Percentiles rank a stretch among this genome's conserved stretches.
Conservation (phyloP, 2,113 vertebrate species). For the Perca flavescens region DNA sequence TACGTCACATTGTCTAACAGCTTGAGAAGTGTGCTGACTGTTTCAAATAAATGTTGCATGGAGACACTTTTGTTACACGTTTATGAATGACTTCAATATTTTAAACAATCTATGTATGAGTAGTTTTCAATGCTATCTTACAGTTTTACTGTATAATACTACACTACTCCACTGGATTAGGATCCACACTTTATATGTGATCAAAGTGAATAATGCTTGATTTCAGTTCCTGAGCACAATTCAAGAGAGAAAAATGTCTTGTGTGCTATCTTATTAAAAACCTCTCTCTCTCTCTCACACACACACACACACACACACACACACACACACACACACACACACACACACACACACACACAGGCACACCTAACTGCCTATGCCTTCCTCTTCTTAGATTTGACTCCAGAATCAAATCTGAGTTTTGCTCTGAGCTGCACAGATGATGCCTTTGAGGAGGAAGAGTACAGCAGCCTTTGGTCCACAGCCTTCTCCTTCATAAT, state of each 20-base stretch:
- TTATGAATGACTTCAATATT: too few species aligned
- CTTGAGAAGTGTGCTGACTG: constrained; percentile 16
- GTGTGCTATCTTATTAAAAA: background rate
- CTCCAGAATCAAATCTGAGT: background rate
- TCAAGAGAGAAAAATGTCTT: background rate
- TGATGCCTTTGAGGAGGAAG: constrained; percentile 23
- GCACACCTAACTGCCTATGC: constrained; percentile 8
- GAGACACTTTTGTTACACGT: constrained; percentile 25
- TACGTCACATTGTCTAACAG: constrained; percentile 27
- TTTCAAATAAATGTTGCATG: constrained; percentile 66
- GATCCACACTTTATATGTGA: background rate
- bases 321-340: too few species aligned
- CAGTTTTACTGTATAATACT: background rate
- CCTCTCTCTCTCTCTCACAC: too few species aligned
- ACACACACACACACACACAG: too few species aligned
- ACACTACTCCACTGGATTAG: background rate
- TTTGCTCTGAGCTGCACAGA: constrained; percentile 2
- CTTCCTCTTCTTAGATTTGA: constrained; percentile 5
- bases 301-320: too few species aligned
- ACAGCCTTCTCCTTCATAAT: constrained; percentile 49
- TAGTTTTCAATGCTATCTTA: background rate
- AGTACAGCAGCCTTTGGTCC: constrained; percentile 56
- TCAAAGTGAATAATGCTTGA: background rate
- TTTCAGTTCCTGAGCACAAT: background rate
- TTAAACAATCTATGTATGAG: too few species aligned